A percentile compares a stretch with the other conserved stretches of the same genome.
phyloP scores from a whole-genome alignment of 2,797 vertebrate species.

The Enteromius trimaculatus region DNA sequence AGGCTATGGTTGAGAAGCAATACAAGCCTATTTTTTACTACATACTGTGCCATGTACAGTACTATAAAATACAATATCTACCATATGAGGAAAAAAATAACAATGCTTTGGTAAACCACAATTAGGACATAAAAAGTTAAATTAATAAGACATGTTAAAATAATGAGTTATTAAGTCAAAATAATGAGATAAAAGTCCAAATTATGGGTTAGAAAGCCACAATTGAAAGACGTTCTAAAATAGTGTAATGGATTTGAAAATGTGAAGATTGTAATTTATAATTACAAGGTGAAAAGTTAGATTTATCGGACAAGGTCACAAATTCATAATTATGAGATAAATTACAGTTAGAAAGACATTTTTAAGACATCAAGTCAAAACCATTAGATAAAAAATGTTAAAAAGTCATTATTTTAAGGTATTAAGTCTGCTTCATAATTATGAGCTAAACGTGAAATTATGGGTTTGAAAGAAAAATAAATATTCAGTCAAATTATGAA shows the following conservation, averaged over 20 bases:
- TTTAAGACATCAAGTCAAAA: not conserved
- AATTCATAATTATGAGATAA: not conserved
- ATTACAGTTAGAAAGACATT: not conserved
- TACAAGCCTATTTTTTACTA: not conserved
- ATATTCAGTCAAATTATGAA: not conserved
- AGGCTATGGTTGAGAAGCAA: not conserved
- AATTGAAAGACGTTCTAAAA: not conserved
- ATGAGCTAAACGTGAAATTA: not conserved
- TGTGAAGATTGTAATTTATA: not conserved
- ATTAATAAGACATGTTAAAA: not conserved
- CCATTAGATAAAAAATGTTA: not conserved
- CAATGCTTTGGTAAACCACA: not conserved
- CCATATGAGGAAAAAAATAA: not conserved
- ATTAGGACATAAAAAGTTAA: not conserved
- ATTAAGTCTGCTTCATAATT: not conserved
- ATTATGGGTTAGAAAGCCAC: not conserved
- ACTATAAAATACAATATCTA: not conserved
- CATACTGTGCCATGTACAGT: not conserved
- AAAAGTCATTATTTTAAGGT: not conserved
- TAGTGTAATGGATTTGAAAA: not conserved
- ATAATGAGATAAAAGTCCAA: not conserved
- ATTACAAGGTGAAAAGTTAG: not conserved
- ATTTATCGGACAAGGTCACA: not conserved
- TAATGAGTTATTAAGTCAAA: not conserved
- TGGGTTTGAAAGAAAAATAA: not conserved